Percentiles rank a stretch among this genome's conserved stretches.
Evolutionary conservation across 2,113 vertebrate genomes (phyloP).

Genomic region (Lophotis ruficrista): DNA sequence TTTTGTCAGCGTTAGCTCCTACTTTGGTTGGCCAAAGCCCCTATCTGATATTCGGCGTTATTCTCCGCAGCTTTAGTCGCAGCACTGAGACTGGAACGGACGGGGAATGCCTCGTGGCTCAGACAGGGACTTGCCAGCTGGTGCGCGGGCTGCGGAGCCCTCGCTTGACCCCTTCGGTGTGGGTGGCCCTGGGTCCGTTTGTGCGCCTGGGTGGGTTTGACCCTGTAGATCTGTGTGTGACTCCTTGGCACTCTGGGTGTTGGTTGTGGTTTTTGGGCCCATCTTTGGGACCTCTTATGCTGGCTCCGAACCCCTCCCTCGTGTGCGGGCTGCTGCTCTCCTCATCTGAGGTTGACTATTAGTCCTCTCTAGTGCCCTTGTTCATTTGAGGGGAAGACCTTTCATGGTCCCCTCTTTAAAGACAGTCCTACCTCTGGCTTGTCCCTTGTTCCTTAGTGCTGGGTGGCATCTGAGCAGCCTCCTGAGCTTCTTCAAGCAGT

Average conservation of each 20-base stretch:
- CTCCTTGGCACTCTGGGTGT: neutral
- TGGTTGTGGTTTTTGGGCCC: neutral
- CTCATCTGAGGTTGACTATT: neutral
- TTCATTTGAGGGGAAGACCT: neutral
- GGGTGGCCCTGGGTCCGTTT: accelerated
- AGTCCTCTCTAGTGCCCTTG: neutral
- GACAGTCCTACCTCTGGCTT: neutral
- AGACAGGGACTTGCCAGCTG: neutral
- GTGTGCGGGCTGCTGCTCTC: neutral
- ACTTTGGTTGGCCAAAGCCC: neutral
- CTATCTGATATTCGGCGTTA: neutral
- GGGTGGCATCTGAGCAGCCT: neutral
- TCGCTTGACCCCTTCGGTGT: neutral
- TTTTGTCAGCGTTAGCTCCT: neutral
- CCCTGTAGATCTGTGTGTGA: neutral
- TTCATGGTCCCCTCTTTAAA: neutral
- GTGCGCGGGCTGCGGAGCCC: neutral
- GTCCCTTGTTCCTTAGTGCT: neutral
- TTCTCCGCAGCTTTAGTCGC: neutral
- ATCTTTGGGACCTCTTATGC: neutral
- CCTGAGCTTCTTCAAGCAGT: neutral
- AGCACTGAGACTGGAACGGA: neutral
- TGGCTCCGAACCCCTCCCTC: neutral
- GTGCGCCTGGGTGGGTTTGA: neutral
- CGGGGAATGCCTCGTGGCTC: neutral